These are phyloP conservation scores for Teleogryllus occipitalis DNA, from an alignment of 1,140 invertebrate genomes.

Conservation along the genomic window DNA sequence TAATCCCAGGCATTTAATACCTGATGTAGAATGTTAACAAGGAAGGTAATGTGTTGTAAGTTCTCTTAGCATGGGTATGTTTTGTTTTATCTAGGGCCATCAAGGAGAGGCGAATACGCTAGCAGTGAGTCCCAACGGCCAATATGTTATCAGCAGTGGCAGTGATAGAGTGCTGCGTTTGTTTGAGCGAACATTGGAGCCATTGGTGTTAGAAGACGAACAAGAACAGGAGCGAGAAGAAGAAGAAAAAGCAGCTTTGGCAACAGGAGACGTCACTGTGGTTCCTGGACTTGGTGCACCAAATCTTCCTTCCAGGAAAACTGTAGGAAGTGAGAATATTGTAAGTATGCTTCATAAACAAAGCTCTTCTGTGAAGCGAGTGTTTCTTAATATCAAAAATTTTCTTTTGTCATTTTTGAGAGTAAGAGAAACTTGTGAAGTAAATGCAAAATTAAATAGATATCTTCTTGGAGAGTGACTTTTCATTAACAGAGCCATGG, in stretches of 20 bases:
- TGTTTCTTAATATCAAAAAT: not conserved
- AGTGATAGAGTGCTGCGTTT: slow-evolving; percentile 82
- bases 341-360: slow-evolving; percentile 43
- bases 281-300: slow-evolving; percentile 63
- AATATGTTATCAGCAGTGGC: slow-evolving; percentile 72
- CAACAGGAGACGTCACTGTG: slow-evolving; percentile 57
- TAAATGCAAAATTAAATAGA: too few species aligned
- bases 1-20: too few species aligned
- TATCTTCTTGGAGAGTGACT: too few species aligned
- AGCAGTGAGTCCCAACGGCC: slow-evolving; percentile 71
- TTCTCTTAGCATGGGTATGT: too few species aligned
- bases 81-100: slow-evolving; percentile 50
- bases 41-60: too few species aligned
- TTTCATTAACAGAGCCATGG: too few species aligned
- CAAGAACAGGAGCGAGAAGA: slow-evolving; percentile 74
- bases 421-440: too few species aligned
- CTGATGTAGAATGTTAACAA: too few species aligned
- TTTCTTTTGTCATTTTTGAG: too few species aligned
- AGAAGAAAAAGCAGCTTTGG: slow-evolving; percentile 57
- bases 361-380: not conserved
- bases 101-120: slow-evolving; percentile 67
- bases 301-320: slow-evolving; percentile 79
- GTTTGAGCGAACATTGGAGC: slow-evolving; percentile 80
- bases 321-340: slow-evolving; percentile 81
- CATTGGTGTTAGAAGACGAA: slow-evolving; percentile 85